Evolutionary conservation across 2,113 vertebrate species (phyloP).

Genomic region (Stercorarius parasiticus): DNA sequence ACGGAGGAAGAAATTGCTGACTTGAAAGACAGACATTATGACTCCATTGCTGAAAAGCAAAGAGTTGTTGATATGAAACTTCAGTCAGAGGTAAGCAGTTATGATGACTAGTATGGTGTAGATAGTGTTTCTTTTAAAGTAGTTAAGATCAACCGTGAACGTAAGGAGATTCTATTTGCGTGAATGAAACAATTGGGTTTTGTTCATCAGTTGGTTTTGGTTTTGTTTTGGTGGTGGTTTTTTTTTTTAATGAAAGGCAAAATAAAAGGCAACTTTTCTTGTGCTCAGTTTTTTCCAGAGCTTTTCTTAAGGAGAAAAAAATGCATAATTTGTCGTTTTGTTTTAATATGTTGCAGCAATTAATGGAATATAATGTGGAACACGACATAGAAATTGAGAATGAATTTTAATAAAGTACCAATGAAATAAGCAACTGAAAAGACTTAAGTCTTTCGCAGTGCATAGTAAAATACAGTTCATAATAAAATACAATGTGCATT

Average conservation of each 20-base stretch:
- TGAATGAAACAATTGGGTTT: background rate
- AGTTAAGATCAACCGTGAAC: background rate
- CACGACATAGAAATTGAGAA: background rate
- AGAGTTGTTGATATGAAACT: slow-evolving; percentile 84
- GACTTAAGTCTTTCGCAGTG: background rate
- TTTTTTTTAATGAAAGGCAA: background rate
- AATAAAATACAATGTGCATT: background rate
- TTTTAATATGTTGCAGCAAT: background rate
- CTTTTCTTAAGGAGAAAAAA: background rate
- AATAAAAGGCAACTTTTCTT: background rate
- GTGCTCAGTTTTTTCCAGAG: background rate
- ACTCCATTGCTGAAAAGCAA: slow-evolving; percentile 90
- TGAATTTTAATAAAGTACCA: background rate
- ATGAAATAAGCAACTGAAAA: background rate
- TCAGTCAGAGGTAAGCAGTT: slow-evolving; percentile 82
- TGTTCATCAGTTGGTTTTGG: background rate
- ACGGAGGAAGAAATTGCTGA: slow-evolving; percentile 91
- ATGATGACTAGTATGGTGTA: background rate
- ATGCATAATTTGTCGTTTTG: background rate
- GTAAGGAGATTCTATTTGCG: background rate
- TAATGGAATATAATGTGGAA: background rate
- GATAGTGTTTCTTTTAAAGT: background rate
- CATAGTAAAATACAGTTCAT: background rate
- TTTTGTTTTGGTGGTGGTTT: too few species aligned
- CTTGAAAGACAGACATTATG: slow-evolving; percentile 85